phyloP scores from a whole-genome alignment of 2,113 vertebrate species.

The Calypte anna region DNA sequence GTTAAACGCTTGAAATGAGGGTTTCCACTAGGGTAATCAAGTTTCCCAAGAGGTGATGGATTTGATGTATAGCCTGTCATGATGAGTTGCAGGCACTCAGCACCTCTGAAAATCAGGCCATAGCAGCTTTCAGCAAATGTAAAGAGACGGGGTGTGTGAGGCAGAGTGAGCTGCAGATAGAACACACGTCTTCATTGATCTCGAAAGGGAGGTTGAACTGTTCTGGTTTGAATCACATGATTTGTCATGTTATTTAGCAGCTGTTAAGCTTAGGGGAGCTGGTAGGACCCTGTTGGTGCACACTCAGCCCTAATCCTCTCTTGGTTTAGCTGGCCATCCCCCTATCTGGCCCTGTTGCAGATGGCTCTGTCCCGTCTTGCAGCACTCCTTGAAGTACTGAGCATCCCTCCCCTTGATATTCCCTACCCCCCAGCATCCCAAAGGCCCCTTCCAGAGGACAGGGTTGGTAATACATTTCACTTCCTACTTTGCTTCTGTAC shows the following conservation, averaged over 20 bases:
- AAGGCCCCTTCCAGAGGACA: background rate
- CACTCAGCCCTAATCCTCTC: background rate
- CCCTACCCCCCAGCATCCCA: background rate
- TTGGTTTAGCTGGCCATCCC: background rate
- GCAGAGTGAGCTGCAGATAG: background rate
- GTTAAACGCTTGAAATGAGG: conserved; percentile 53
- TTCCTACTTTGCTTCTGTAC: background rate
- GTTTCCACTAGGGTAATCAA: conserved; percentile 62
- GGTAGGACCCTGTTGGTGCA: background rate
- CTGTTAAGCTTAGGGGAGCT: conserved; percentile 9
- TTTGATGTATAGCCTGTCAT: conserved; percentile 71
- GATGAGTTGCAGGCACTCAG: conserved; percentile 63
- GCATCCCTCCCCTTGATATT: background rate
- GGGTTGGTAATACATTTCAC: background rate
- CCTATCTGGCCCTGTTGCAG: background rate
- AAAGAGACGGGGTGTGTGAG: background rate
- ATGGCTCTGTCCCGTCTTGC: accelerated
- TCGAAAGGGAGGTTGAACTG: background rate
- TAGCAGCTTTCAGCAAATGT: conserved; percentile 37
- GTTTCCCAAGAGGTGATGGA: conserved; percentile 65
- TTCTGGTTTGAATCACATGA: conserved; percentile 28
- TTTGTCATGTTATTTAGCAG: conserved; percentile 17
- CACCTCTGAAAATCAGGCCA: conserved; percentile 56
- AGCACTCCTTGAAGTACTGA: background rate
- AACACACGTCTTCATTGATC: background rate